These are phyloP conservation scores for Delia radicum DNA, from an alignment of 1,140 invertebrate species.

Conservation along the genomic window DNA sequence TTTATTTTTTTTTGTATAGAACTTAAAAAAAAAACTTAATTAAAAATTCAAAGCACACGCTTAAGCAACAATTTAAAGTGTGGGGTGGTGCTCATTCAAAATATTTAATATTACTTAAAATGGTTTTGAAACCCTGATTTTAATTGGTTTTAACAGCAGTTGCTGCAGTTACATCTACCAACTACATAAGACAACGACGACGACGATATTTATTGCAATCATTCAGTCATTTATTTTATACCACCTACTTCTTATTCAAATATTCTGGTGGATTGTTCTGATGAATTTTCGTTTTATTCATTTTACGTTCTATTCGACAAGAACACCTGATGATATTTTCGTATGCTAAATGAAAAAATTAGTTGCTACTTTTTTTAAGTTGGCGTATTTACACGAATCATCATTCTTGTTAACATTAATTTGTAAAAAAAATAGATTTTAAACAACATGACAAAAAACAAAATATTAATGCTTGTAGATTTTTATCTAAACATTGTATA, in stretches of 20 bases:
- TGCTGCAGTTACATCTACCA: background rate
- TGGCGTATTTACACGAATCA: slow-evolving; percentile 23
- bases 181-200: background rate
- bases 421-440: background rate
- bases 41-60: slow-evolving; percentile 11
- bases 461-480: background rate
- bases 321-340: background rate
- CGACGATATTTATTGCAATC: background rate
- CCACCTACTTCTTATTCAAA: background rate
- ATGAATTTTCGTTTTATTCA: too few species aligned
- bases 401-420: slow-evolving; percentile 9
- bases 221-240: background rate
- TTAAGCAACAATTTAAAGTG: background rate
- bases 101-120: background rate
- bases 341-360: background rate
- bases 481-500: background rate
- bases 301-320: background rate
- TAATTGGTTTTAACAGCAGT: slow-evolving; percentile 18
- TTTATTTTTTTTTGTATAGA: background rate
- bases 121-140: background rate
- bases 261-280: too few species aligned
- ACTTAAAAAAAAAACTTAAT: background rate
- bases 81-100: too few species aligned
- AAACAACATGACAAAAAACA: background rate
- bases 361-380: background rate